Evolutionary conservation across 2,113 vertebrate species (phyloP).

Genomic region (Tragelaphus scriptus): DNA sequence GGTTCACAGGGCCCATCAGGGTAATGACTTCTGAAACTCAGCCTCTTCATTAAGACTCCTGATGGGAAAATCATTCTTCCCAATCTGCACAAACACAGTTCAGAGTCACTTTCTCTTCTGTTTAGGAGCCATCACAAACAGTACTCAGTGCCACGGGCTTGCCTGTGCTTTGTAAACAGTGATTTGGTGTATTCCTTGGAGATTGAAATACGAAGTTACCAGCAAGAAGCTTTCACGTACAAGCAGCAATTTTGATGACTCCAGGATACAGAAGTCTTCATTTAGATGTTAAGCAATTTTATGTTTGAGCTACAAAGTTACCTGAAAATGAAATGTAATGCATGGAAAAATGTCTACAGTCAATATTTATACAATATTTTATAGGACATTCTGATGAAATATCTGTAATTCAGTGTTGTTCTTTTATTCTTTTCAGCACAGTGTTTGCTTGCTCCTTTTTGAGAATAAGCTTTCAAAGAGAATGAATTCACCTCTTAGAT

Average conservation of each 20-base stretch:
- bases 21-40: neutral
- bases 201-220: conserved; percentile 20
- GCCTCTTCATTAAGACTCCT: neutral
- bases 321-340: neutral
- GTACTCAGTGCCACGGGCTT: neutral
- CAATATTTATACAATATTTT: neutral
- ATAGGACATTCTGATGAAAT: neutral
- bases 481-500: neutral
- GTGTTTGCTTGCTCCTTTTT: neutral
- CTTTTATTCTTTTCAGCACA: neutral
- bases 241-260: conserved; percentile 23
- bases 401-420: neutral
- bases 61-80: neutral
- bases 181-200: neutral
- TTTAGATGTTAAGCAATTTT: conserved; percentile 22
- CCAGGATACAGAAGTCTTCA: neutral
- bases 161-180: conserved; percentile 23
- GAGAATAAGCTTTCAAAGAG: neutral
- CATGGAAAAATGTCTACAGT: neutral
- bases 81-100: neutral
- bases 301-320: neutral
- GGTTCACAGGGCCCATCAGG: neutral
- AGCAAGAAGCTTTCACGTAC: conserved; percentile 3
- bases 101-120: neutral
- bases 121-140: neutral